Evolutionary conservation across 2,113 vertebrate genomes (phyloP).

Genomic region (Hepsetus odoe): DNA sequence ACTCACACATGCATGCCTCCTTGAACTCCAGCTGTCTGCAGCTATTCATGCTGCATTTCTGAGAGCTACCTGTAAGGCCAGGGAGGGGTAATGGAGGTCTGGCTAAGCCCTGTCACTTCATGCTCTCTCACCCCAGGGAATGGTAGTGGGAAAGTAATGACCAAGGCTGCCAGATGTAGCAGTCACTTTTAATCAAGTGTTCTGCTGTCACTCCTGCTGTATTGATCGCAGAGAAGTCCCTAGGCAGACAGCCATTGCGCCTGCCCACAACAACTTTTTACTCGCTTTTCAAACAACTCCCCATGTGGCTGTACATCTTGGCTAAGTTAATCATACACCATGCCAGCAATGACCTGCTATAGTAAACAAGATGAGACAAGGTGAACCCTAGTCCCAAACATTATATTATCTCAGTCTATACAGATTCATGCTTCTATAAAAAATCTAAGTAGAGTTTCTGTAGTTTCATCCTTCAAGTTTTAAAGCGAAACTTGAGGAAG

Average conservation of each 20-base stretch:
- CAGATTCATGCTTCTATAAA: background rate
- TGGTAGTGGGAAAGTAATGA: constrained; percentile 77
- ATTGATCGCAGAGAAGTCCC: constrained; percentile 76
- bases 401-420: constrained; percentile 30
- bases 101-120: constrained; percentile 77
- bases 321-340: constrained; percentile 69
- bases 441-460: background rate
- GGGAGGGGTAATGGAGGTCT: constrained; percentile 76
- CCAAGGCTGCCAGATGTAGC: constrained; percentile 78
- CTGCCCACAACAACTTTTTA: constrained; percentile 67
- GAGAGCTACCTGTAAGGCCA: constrained; percentile 68
- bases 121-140: constrained; percentile 73
- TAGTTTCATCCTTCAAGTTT: constrained; percentile 37
- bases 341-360: constrained; percentile 50
- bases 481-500: constrained; percentile 70
- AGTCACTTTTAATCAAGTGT: constrained; percentile 83
- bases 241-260: constrained; percentile 63
- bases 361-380: constrained; percentile 63
- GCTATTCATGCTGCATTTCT: constrained; percentile 65
- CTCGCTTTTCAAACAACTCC: constrained; percentile 71
- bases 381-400: constrained; percentile 36
- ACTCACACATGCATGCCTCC: background rate
- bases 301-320: constrained; percentile 58
- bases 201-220: constrained; percentile 72
- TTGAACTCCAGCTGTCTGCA: constrained; percentile 28